These are phyloP conservation scores for Neoaliturus tenellus DNA, from an alignment of 2,888 invertebrate genomes.

Conservation along the genomic window DNA sequence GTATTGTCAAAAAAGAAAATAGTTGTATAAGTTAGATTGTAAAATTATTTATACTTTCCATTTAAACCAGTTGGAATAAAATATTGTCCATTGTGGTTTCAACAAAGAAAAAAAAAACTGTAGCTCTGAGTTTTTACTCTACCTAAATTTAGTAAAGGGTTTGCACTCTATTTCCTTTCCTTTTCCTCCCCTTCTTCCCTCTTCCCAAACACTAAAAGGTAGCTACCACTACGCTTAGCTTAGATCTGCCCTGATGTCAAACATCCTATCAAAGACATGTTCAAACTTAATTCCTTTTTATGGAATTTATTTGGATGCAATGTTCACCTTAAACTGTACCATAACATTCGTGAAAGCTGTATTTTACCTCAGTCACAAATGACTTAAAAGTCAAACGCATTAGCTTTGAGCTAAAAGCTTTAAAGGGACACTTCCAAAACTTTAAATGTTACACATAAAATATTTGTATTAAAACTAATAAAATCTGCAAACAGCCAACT, in stretches of 20 bases:
- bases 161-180: background rate
- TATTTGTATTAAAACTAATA: too few relatives aligned
- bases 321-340: background rate
- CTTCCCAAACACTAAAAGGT: too few relatives aligned
- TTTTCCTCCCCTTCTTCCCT: background rate
- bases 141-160: background rate
- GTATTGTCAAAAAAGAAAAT: too few relatives aligned
- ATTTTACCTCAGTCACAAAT: background rate
- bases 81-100: too few relatives aligned
- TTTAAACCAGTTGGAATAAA: too few relatives aligned
- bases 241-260: slow-evolving; percentile 36
- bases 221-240: slow-evolving; percentile 47
- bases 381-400: background rate
- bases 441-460: background rate
- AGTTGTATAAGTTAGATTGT: too few relatives aligned
- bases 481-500: too few relatives aligned
- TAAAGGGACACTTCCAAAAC: background rate
- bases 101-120: too few relatives aligned
- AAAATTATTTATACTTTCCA: too few relatives aligned
- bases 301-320: background rate
- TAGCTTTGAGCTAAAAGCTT: background rate
- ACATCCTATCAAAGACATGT: background rate
- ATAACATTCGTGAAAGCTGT: background rate
- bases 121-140: background rate
- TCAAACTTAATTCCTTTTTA: background rate